Evolutionary conservation across 2,113 vertebrate genomes (phyloP).

Genomic region (Ailurus styani): DNA sequence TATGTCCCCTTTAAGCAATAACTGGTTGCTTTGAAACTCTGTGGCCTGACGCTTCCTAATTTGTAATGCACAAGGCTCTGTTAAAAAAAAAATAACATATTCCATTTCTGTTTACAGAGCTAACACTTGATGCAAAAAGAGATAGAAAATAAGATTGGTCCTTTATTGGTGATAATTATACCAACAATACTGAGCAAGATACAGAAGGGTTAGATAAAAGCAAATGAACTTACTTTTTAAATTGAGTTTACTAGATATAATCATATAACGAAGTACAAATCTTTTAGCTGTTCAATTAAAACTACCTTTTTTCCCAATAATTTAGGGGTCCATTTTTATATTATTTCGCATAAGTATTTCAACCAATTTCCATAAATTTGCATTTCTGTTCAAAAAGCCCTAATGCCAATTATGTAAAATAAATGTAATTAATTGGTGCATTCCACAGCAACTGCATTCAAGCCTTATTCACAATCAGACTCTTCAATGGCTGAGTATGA

Average conservation of each 20-base stretch:
- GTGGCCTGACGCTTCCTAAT: slow-evolving; percentile 44
- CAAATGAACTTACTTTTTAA: slow-evolving; percentile 72
- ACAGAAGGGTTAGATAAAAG: slow-evolving; percentile 68
- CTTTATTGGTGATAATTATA: slow-evolving; percentile 74
- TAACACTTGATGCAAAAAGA: slow-evolving; percentile 39
- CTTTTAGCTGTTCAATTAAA: slow-evolving; percentile 69
- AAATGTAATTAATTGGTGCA: slow-evolving; percentile 71
- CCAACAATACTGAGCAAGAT: slow-evolving; percentile 52
- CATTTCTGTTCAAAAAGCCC: slow-evolving; percentile 69
- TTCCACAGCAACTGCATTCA: slow-evolving; percentile 46
- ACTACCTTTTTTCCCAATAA: slow-evolving; percentile 50
- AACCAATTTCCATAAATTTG: slow-evolving; percentile 75
- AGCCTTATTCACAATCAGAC: slow-evolving; percentile 25
- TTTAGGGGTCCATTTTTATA: slow-evolving; percentile 56
- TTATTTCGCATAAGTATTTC: slow-evolving; percentile 70
- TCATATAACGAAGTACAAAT: slow-evolving; percentile 56
- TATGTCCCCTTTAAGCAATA: slow-evolving; percentile 47
- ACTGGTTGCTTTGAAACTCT: slow-evolving; percentile 47
- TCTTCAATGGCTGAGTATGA: background rate
- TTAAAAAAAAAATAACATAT: slow-evolving; percentile 70
- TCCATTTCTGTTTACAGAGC: slow-evolving; percentile 62
- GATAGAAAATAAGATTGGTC: slow-evolving; percentile 67
- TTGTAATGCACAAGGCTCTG: slow-evolving; percentile 45
- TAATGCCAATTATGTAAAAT: slow-evolving; percentile 75
- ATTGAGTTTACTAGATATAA: slow-evolving; percentile 53